Evolutionary conservation across 2,797 vertebrate genomes (phyloP), one percentile per base, ranked within the genome.

Genomic region (Enteromius radiatus): DNA sequence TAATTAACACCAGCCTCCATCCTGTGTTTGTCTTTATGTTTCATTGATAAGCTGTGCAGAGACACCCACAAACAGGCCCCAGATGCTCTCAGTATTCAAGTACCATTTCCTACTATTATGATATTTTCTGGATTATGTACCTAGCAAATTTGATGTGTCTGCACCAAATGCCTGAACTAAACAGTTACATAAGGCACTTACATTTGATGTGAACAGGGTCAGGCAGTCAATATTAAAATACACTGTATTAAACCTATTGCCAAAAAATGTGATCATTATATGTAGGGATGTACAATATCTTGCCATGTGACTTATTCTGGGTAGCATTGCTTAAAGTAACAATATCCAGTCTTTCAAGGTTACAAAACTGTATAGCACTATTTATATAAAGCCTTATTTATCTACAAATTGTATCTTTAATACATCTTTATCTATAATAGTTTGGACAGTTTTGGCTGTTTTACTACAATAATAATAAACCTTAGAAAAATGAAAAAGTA

Each of bases 1-100:
- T 76, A 59, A 59, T 76, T 82, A 76, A 75, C 31, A 26, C 38
- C 19, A 75, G n/a, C 6, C 33, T 21, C 45, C 15, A 33, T 81
- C n/a, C 17, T 68, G 26, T 59, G 63, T 76, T 82, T 82, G 31
- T 56, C 73, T 69, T 23, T 12, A 73, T 81, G 26, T 36, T 26
- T 49, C 41, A 81, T 36, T 71, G 12, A 70, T 71, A 71, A 80
- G 31, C 31, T 63, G 43, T 23, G 12, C 38, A 45, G 21, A n/a
- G 19, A 54, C 31, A n/a, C 23, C 36, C 17, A 70, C n/a, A 80
- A 45, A 17, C 17, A 31, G 15, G 11, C 52, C 17, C 17, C 6
- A 43, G 19, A 56, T 0, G 1, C 33, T n/a, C 4, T 14, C 28
- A 10, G 45, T 26, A 73, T 52, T 73, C 19, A n/a, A 14, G 5